Evolutionary conservation across 1,140 invertebrate genomes (phyloP), one percentile per base, ranked within the genome.

Genomic region (Palaemon carinicauda): DNA sequence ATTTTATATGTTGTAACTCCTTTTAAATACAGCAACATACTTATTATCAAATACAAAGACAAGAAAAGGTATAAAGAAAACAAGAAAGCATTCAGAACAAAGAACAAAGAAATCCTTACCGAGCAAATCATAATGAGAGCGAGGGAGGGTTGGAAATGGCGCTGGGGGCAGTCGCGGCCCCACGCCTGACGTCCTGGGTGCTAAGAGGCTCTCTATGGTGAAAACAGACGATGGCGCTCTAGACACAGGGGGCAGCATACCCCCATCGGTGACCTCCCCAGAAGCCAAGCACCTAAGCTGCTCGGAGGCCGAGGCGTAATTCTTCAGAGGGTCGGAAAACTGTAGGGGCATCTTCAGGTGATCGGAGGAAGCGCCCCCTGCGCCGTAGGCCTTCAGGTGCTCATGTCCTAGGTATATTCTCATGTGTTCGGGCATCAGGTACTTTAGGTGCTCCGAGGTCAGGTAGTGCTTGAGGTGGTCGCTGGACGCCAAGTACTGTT

Each of bases 401-500:
- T 86, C 83, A 50, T 86, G 83, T 1, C 56, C 60, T 51, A 86
- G 77, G 83, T 86, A 86, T 24, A 86, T 75, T 7, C 83, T 21
- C 83, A 80, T 86, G 56, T 86, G 83, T 19, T 86, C 83, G 60
- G 83, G 83, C 65, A 86, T 75, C 52, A 86, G 83, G 51, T 86
- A 86, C 77, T 86, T 86, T 15, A 86, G 77, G 75, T 86, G 83
- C 77, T 86, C 83, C 15, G 83, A 86, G 75, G 83, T 80, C n/a
- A 86, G 83, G 77, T 86, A 86, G 27, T 86, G 75, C 77, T 86
- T 86, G 54, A 86, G 77, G 75, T 54, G 83, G 77, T 86, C 83
- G 51, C 75, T 73, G 56, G 73, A 33, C 24, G 83, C 77, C 41
- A 86, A 31, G 50, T 80, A 86, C 27, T 86, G 83, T 50, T 86